Conservation (phyloP, 2,888 invertebrate species). For the Mythimna vitellina region DNA sequence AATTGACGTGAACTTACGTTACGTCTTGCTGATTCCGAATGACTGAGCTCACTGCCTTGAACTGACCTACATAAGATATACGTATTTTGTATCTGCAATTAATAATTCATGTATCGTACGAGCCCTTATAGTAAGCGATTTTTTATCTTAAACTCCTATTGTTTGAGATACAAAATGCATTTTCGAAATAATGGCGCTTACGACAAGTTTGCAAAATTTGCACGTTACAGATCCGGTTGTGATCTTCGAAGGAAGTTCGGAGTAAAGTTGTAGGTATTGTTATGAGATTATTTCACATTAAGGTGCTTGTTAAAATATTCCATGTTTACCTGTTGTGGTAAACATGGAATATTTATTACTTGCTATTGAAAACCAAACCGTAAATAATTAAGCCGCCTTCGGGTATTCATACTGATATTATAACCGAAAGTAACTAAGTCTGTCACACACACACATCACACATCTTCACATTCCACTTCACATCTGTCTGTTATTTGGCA, state of each 20-base stretch:
- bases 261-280: conserved; percentile 1
- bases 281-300: background rate
- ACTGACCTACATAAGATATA: conserved; percentile 33
- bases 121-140: background rate
- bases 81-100: background rate
- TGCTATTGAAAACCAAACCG: background rate
- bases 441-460: no score
- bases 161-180: background rate
- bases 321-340: background rate
- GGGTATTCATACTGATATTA: background rate
- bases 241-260: conserved; percentile 11
- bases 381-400: background rate
- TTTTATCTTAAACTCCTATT: background rate
- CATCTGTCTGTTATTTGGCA: no score
- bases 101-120: conserved; percentile 13
- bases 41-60: conserved; percentile 8
- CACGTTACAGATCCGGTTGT: conserved; percentile 19
- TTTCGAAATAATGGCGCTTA: background rate
- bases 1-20: conserved; percentile 12
- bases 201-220: background rate
- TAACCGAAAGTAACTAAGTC: no score
- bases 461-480: no score
- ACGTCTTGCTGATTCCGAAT: conserved; percentile 10
- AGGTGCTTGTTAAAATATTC: background rate
- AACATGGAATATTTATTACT: no score